A percentile compares a stretch with the other conserved stretches of the same genome.
phyloP scores from a whole-genome alignment of 2,797 vertebrate genomes.

The Silurus aristotelis region DNA sequence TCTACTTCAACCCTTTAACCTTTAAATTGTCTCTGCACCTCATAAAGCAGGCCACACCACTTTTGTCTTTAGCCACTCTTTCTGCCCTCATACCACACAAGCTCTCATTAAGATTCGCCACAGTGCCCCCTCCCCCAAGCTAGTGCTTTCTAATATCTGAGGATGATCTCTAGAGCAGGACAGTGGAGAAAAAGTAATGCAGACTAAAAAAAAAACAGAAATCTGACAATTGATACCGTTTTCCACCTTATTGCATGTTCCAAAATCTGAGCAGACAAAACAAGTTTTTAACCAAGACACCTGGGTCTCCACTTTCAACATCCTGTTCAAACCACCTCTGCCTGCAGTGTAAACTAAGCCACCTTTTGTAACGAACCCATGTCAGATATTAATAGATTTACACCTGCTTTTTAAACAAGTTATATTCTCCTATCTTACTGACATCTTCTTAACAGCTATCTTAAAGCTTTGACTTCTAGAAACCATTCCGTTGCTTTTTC shows the following conservation, averaged over 20 bases:
- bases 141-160: neutral
- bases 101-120: neutral
- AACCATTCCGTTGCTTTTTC: neutral
- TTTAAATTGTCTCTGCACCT: conserved; percentile 7
- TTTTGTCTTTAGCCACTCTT: neutral
- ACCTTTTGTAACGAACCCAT: neutral
- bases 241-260: neutral
- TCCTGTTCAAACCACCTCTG: neutral
- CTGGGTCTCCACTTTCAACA: neutral
- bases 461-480: neutral
- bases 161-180: neutral
- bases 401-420: neutral
- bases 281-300: neutral
- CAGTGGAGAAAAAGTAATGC: neutral
- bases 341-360: neutral
- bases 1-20: conserved; percentile 10
- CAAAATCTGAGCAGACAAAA: neutral
- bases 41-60: neutral
- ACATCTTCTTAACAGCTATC: neutral
- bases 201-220: neutral
- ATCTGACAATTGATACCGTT: neutral
- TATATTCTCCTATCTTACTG: neutral
- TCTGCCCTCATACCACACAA: neutral
- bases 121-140: neutral
- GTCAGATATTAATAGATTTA: neutral